A percentile compares a stretch with the other conserved stretches of the same genome.
Evolutionary conservation across 2,888 invertebrate genomes (phyloP).

Genomic region (Andrena camellia): DNA sequence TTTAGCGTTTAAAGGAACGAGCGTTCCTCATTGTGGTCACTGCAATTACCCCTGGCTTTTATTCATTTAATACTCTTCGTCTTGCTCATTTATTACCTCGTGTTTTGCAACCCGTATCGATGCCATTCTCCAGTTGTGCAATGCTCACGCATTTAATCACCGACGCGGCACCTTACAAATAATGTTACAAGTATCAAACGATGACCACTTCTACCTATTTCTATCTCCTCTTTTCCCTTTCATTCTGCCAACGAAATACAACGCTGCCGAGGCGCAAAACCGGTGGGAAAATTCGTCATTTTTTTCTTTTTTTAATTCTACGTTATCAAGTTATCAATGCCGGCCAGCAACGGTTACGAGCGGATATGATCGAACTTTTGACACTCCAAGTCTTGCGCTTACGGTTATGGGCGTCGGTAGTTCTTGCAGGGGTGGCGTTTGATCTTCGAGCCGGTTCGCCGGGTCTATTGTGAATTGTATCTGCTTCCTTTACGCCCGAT

Average conservation of each 20-base stretch:
- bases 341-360: neutral
- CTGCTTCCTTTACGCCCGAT: slow-evolving; percentile 79
- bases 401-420: slow-evolving; percentile 78
- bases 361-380: slow-evolving; percentile 17
- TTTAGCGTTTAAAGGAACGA: slow-evolving; percentile 4
- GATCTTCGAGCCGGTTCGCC: slow-evolving; percentile 84
- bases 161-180: neutral
- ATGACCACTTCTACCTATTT: neutral
- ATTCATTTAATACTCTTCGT: slow-evolving; percentile 43
- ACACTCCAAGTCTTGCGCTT: slow-evolving; percentile 47
- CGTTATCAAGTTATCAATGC: neutral
- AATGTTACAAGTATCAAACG: neutral
- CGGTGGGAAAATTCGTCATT: slow-evolving; percentile 11
- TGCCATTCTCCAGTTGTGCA: slow-evolving; percentile 20
- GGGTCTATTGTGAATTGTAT: slow-evolving; percentile 84
- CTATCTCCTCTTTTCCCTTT: neutral
- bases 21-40: slow-evolving; percentile 18
- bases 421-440: slow-evolving; percentile 77
- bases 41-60: slow-evolving; percentile 24
- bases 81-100: slow-evolving; percentile 13
- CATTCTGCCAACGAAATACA: slow-evolving; percentile 42
- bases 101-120: slow-evolving; percentile 15
- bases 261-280: neutral
- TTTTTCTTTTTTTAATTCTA: neutral
- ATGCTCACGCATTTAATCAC: slow-evolving; percentile 13